Evolutionary conservation across 1,140 invertebrate genomes (phyloP).

Genomic region (Alviniconcha marisindica): DNA sequence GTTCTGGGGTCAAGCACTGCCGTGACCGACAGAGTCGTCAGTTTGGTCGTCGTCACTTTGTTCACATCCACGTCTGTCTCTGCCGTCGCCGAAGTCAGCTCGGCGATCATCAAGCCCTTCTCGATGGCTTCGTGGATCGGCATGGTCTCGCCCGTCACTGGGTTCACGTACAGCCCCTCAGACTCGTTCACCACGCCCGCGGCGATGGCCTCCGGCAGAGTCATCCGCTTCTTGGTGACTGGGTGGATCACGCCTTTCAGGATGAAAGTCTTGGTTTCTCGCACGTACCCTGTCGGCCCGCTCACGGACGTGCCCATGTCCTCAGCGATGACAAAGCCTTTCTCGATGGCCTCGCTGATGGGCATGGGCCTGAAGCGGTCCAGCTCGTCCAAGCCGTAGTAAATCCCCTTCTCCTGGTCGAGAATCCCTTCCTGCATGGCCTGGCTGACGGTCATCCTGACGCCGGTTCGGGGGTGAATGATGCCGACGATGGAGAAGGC

Average conservation of each 20-base stretch:
- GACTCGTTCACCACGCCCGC: slow-evolving; percentile 90
- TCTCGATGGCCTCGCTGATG: slow-evolving; percentile 89
- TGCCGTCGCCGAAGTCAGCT: slow-evolving; percentile 79
- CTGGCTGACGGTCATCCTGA: slow-evolving; percentile 87
- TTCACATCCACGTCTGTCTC: slow-evolving; percentile 67
- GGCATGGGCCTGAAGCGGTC: slow-evolving; percentile 77
- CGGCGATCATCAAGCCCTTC: slow-evolving; percentile 81
- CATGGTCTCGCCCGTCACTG: slow-evolving; percentile 84
- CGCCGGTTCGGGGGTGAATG: slow-evolving; percentile 88
- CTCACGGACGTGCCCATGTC: slow-evolving; percentile 49
- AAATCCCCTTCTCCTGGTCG: slow-evolving; percentile 84
- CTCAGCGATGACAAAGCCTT: slow-evolving; percentile 70
- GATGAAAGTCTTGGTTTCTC: slow-evolving; percentile 73
- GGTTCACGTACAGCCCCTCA: slow-evolving; percentile 87
- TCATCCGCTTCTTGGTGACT: slow-evolving; percentile 76
- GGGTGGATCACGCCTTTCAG: slow-evolving; percentile 84
- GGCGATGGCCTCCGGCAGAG: slow-evolving; percentile 87
- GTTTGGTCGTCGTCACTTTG: slow-evolving; percentile 84
- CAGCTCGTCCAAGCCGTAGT: slow-evolving; percentile 63
- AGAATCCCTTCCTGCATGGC: slow-evolving; percentile 91
- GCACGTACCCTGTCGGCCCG: slow-evolving; percentile 51
- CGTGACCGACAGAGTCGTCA: slow-evolving; percentile 87
- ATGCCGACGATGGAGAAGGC: slow-evolving; percentile 80
- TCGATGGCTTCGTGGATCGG: slow-evolving; percentile 89
- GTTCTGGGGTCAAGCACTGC: slow-evolving; percentile 89